Conservation (phyloP, 1,140 invertebrate species). For the Calycopis cecrops region DNA sequence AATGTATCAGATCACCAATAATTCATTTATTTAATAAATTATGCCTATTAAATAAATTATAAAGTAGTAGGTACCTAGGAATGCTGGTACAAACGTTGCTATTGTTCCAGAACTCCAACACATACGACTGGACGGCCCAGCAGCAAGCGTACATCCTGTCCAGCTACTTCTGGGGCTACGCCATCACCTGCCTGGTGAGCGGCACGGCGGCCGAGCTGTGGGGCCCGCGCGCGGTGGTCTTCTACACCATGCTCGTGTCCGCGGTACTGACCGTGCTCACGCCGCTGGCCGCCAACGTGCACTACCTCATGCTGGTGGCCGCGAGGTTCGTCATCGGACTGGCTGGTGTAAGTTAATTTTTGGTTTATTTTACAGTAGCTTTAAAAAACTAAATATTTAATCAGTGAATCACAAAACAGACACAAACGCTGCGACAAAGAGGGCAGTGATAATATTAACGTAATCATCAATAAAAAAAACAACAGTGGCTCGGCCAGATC, state of each 20-base stretch:
- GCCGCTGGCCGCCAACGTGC: constrained; percentile 78
- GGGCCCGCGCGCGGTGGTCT: constrained; percentile 83
- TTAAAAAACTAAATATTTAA: too few relatives aligned
- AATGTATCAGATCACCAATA: too few relatives aligned
- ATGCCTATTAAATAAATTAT: too few relatives aligned
- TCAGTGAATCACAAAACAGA: too few relatives aligned
- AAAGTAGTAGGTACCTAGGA: too few relatives aligned
- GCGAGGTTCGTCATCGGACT: constrained; percentile 81
- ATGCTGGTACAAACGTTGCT: too few relatives aligned
- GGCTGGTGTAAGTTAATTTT: constrained; percentile 75
- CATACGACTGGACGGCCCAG: constrained; percentile 55
- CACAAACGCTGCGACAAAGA: too few relatives aligned
- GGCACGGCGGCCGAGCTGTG: constrained; percentile 84
- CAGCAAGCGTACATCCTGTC: constrained; percentile 60
- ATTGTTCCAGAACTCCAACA: constrained; percentile 13
- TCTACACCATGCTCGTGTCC: constrained; percentile 78
- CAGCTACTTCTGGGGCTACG: constrained; percentile 70
- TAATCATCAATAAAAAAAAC: too few relatives aligned
- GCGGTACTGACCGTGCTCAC: constrained; percentile 82
- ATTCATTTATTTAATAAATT: too few relatives aligned
- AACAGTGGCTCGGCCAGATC: too few relatives aligned
- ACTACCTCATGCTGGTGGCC: constrained; percentile 77
- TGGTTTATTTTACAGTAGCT: too few relatives aligned
- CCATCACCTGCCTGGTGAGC: constrained; percentile 77
- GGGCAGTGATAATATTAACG: too few relatives aligned